phyloP scores from a whole-genome alignment of 2,797 vertebrate species.

The Malacoraja senta region DNA sequence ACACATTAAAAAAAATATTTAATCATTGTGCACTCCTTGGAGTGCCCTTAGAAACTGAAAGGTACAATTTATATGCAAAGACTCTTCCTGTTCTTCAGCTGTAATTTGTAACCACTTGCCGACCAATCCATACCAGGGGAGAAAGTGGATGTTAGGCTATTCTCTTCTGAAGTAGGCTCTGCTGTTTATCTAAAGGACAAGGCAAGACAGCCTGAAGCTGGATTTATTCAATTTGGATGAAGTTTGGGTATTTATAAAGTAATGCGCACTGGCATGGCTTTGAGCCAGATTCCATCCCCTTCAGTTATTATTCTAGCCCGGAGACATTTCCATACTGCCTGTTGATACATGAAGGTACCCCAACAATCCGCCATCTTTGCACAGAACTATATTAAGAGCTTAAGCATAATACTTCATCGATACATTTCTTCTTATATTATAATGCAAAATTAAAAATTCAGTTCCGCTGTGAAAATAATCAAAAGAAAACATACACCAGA shows the following conservation, averaged over 20 bases:
- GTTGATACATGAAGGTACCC: neutral
- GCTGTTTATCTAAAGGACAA: neutral
- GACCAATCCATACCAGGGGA: neutral
- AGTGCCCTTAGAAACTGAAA: neutral
- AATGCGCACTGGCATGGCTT: neutral
- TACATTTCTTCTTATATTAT: neutral
- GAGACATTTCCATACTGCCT: neutral
- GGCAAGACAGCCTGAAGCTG: neutral
- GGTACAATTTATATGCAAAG: neutral
- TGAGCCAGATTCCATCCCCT: neutral
- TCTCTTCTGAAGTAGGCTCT: neutral
- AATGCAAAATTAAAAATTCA: neutral
- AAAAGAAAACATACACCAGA: neutral
- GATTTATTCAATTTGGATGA: neutral
- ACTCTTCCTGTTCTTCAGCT: neutral
- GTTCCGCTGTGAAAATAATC: neutral
- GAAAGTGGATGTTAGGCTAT: neutral
- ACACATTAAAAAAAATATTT: neutral
- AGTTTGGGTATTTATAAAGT: neutral
- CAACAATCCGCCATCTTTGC: neutral
- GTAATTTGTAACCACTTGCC: neutral
- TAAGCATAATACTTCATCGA: neutral
- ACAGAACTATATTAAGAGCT: neutral
- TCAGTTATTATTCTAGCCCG: neutral
- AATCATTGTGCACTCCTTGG: neutral